phyloP scores from a whole-genome alignment of 37 sponge, comb jelly and placozoan species.

The Theonella swinhoei region DNA sequence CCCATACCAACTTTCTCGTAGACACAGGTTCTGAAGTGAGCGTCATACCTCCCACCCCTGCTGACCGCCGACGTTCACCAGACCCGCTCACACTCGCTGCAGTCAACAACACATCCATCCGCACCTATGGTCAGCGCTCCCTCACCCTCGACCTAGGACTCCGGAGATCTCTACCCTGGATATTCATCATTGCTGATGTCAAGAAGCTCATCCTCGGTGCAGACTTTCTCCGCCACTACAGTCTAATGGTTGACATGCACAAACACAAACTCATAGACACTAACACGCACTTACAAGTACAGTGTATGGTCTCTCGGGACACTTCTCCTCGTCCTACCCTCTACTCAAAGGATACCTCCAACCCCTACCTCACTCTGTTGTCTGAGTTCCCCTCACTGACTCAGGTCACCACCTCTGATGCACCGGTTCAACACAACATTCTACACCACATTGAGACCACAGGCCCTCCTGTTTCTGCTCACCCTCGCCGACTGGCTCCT shows the following conservation, averaged over 20 bases:
- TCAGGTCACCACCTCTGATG: conserved; percentile 12
- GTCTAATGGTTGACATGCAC: conserved; percentile 58
- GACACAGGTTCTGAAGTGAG: conserved; percentile 14
- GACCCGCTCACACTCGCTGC: conserved; percentile 40
- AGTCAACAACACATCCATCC: conserved; percentile 46
- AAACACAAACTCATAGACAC: conserved; percentile 31
- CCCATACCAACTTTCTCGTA: too few species aligned
- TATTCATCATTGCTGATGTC: conserved; percentile 77
- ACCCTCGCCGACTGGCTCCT: conserved; percentile 61
- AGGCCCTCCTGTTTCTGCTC: conserved; percentile 66
- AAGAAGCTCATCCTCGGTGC: conserved; percentile 69
- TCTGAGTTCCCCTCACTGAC: conserved; percentile 52
- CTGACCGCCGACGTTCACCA: too few species aligned
- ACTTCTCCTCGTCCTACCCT: conserved; percentile 36
- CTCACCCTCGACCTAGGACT: conserved; percentile 67
- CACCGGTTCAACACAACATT: conserved; percentile 55
- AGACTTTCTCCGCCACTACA: conserved; percentile 61
- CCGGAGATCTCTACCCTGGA: conserved; percentile 56
- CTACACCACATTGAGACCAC: conserved; percentile 68
- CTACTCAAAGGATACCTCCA: conserved; percentile 12
- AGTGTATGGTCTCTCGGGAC: conserved; percentile 22
- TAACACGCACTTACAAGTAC: conserved; percentile 29
- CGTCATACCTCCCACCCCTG: not conserved
- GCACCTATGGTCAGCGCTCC: conserved; percentile 61
- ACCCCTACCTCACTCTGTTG: conserved; percentile 50